Conservation (phyloP, 1,140 invertebrate species). For the Ostrea edulis region DNA sequence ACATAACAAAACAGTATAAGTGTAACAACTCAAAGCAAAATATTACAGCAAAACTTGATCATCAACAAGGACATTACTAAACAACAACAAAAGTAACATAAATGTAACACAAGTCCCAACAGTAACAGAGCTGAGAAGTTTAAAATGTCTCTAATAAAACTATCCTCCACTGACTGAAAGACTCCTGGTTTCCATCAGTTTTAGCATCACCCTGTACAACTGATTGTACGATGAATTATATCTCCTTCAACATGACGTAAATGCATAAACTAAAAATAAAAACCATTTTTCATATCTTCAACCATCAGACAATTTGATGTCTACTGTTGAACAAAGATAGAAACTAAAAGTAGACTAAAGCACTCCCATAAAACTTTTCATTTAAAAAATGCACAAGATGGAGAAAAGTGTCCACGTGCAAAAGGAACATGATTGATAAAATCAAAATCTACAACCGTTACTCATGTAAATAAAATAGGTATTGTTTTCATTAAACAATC, state of each 20-base stretch:
- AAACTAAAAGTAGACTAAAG: no score
- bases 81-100: background rate
- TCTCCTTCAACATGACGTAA: background rate
- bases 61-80: background rate
- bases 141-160: background rate
- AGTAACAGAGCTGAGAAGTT: background rate
- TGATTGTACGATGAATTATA: background rate
- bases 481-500: slow-evolving; percentile 30
- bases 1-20: background rate
- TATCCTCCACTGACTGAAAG: slow-evolving; percentile 1
- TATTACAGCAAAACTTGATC: background rate
- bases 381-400: no score
- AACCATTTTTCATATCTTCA: background rate
- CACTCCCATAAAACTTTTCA: no score
- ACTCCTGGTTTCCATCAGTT: background rate
- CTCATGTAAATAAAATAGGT: background rate
- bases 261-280: background rate
- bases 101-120: background rate
- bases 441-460: slow-evolving; percentile 9
- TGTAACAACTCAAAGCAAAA: background rate
- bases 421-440: slow-evolving; percentile 13
- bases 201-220: background rate
- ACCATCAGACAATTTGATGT: no score
- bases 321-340: no score
- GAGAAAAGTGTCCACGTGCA: background rate